A percentile compares a stretch with the other conserved stretches of the same genome.
phyloP scores from a whole-genome alignment of 2,888 invertebrate species.

The Tetragonula carbonaria region DNA sequence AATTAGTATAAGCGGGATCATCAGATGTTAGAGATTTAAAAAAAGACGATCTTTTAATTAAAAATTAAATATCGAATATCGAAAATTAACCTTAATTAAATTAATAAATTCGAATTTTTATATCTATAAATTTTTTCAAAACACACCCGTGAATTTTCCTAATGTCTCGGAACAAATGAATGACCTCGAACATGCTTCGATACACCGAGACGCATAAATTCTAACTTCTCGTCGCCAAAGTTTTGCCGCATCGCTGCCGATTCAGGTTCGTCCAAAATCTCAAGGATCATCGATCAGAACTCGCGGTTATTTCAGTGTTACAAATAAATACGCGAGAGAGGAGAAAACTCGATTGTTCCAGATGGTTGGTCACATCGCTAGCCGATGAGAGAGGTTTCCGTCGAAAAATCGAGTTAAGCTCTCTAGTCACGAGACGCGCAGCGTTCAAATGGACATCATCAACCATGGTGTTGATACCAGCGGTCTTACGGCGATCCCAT shows the following conservation, averaged over 20 bases:
- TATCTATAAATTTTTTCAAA: background rate
- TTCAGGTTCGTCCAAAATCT: background rate
- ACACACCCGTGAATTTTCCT: background rate
- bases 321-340: slow-evolving; percentile 41
- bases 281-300: background rate
- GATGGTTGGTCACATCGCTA: slow-evolving; percentile 3
- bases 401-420: slow-evolving; percentile 45
- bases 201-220: background rate
- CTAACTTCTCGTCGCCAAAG: background rate
- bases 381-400: slow-evolving; percentile 27
- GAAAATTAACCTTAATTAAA: background rate
- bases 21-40: background rate
- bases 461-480: slow-evolving; percentile 73
- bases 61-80: too few species aligned
- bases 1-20: accelerated
- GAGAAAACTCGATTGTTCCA: slow-evolving; percentile 1
- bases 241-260: background rate
- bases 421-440: slow-evolving; percentile 32
- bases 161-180: background rate
- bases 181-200: background rate
- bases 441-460: slow-evolving; percentile 71
- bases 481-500: slow-evolving; percentile 68
- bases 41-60: background rate
- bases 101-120: background rate
- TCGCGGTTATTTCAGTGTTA: slow-evolving; percentile 19